Evolutionary conservation across 30 jellyfish, hydroid and myxozoan genomes (phyloP).

Genomic region (Hydractinia echinata): DNA sequence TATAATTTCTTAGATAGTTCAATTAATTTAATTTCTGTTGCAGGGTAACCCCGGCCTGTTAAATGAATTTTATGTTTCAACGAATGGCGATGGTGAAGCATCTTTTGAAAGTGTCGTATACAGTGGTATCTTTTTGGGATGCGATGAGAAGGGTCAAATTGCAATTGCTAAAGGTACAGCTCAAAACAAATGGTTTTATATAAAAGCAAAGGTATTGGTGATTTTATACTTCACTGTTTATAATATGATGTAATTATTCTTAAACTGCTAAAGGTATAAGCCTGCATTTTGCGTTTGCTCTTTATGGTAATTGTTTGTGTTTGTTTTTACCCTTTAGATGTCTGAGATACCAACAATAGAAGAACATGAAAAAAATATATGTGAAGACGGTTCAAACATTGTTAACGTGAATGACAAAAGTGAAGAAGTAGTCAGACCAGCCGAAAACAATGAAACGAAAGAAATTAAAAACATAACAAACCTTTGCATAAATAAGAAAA

Average conservation of each 20-base stretch:
- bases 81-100: conserved; percentile 2
- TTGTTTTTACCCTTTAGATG: no score
- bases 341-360: no score
- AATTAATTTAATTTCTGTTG: background rate
- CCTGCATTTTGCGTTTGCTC: background rate
- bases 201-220: conserved; percentile 46
- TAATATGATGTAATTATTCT: no score
- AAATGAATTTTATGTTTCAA: conserved; percentile 55
- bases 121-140: conserved; percentile 41
- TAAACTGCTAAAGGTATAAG: background rate
- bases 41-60: conserved; percentile 93
- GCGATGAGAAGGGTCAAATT: conserved; percentile 49
- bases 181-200: conserved; percentile 25
- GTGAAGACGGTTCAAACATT: no score
- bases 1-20: no score
- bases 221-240: background rate
- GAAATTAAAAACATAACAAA: no score
- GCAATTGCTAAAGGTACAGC: conserved; percentile 29
- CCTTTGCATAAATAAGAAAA: no score
- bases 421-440: no score
- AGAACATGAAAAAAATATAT: no score
- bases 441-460: no score
- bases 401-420: no score
- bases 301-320: background rate
- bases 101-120: conserved; percentile 73